Evolutionary conservation across 2,888 invertebrate species (phyloP).

Genomic region (Nephrocerus scutellatus): DNA sequence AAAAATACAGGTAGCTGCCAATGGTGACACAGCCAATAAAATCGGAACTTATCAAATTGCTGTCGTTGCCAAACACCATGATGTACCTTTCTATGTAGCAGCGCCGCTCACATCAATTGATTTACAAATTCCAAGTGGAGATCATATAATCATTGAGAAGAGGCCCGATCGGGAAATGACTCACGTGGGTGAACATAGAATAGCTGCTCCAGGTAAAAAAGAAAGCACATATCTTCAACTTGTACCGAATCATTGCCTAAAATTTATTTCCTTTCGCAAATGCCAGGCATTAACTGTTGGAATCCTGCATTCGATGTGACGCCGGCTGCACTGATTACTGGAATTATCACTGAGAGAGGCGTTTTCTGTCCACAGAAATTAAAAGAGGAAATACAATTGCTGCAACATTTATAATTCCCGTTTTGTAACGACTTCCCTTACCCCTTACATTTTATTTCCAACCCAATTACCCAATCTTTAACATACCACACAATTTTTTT

Average conservation of each 20-base stretch:
- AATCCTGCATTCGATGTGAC: slow-evolving; percentile 99
- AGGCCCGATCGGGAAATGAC: slow-evolving; percentile 88
- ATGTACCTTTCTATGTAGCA: slow-evolving; percentile 91
- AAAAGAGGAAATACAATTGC: slow-evolving; percentile 35
- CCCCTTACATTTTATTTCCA: too few relatives aligned
- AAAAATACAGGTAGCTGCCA: slow-evolving; percentile 65
- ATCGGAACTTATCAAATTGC: slow-evolving; percentile 96
- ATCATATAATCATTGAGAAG: slow-evolving; percentile 88
- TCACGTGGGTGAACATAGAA: slow-evolving; percentile 74
- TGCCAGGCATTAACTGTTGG: slow-evolving; percentile 87
- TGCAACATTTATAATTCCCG: slow-evolving; percentile 31
- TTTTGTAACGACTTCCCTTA: too few relatives aligned
- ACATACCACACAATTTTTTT: too few relatives aligned
- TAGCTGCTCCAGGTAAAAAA: slow-evolving; percentile 73
- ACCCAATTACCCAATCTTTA: too few relatives aligned
- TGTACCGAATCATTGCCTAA: too few relatives aligned
- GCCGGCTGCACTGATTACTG: slow-evolving; percentile 84
- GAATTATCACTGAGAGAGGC: slow-evolving; percentile 90
- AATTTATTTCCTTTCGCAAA: too few relatives aligned
- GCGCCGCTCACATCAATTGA: slow-evolving; percentile 92
- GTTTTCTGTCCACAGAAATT: slow-evolving; percentile 61
- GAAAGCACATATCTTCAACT: neutral
- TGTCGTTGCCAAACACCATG: slow-evolving; percentile 82
- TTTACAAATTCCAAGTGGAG: slow-evolving; percentile 67
- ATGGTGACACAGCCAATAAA: slow-evolving; percentile 99